Conservation (phyloP, 1,140 invertebrate species). For the Eriosoma lanigerum region DNA sequence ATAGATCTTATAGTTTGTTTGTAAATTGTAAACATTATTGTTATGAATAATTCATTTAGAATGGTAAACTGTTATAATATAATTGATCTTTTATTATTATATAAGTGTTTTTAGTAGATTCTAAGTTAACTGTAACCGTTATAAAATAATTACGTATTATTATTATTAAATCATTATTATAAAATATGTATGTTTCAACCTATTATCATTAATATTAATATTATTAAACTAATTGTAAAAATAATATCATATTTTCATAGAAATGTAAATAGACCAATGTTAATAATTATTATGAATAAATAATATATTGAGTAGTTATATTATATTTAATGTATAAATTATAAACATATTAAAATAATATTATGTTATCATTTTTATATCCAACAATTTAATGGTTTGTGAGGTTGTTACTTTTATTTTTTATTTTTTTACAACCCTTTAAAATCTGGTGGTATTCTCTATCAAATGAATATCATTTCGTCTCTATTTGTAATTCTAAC, state of each 20-base stretch:
- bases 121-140: conserved; percentile 3
- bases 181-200: background rate
- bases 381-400: too few species aligned
- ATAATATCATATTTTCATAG: conserved; percentile 30
- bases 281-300: conserved; percentile 12
- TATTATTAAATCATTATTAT: conserved; percentile 8
- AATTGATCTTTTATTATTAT: background rate
- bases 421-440: too few species aligned
- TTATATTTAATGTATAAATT: background rate
- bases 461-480: too few species aligned
- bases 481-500: background rate
- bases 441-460: too few species aligned
- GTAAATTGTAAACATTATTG: background rate
- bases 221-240: conserved; percentile 7
- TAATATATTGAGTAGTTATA: background rate
- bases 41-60: background rate
- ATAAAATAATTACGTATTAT: conserved; percentile 17
- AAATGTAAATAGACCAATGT: conserved; percentile 1
- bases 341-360: too few species aligned
- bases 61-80: conserved; percentile 5
- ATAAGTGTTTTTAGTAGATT: background rate
- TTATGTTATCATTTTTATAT: too few species aligned
- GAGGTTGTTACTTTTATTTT: too few species aligned
- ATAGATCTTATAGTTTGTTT: background rate
- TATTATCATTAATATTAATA: conserved; percentile 8